Base-by-base conservation (phyloP, 2,888 invertebrate species). In the Zhengitettix transpicula region DNA sequence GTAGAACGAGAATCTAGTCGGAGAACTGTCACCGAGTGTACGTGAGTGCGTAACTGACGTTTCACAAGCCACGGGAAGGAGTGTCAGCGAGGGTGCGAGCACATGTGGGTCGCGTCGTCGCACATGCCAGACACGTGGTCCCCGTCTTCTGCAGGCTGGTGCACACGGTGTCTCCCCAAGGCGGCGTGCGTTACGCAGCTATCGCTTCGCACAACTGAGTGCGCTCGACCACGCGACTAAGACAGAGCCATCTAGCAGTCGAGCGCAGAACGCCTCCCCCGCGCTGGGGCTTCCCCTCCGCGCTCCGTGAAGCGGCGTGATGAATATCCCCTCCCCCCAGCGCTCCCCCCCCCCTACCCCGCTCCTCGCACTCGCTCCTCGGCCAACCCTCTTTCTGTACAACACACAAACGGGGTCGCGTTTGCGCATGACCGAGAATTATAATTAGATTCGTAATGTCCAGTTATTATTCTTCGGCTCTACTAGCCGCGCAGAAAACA, bases 401-500 rank as follows among this genome's bases (percentile, higher is more conserved):
- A 57, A 58, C 59, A 59, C 53, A 59, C 55, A 58, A 55, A 57
- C 47, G 44, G 55, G 40, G 56, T 59, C 55, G 47, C 61, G 57
- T 47, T 58, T 59, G 57, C 61, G 61, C 61, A 61, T 61, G 61
- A 61, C 61, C 59, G 60, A 58, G 73, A 73, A 74, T 74, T 72
- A 73, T 75, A 75, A 75, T 75, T 75, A 75, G 75, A 75, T 75
- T 75, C 74, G 74, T 73, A 75, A 74, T 74, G 74, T 75, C 74
- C 74, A 74, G 74, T 74, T 73, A 61, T 59, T 61, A 60, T 60
- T 60, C 60, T 62, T 58, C 52, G 55, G 51, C 42, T 51, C 56
- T 62, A 62, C 42, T 53, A 56, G 28, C 60, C 52, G 41, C 52
- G 56, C 58, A 52, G 57, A 60, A 60, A 60, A 62, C 62, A 59